phyloP scores from a whole-genome alignment of 2,888 invertebrate genomes.

The Magallana nippona region DNA sequence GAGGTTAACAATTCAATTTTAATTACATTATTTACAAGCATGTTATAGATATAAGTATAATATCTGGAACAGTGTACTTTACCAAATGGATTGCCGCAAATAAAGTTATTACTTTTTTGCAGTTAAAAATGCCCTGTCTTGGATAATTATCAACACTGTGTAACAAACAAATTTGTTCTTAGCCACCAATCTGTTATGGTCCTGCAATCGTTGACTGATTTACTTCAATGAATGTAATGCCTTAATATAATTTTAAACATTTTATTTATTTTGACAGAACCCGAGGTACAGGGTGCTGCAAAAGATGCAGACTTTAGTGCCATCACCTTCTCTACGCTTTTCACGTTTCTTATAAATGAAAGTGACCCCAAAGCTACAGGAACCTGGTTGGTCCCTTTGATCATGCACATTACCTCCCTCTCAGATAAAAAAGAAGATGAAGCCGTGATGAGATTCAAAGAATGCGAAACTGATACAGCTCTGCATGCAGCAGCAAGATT shows the following conservation, averaged over 20 bases:
- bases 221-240: neutral
- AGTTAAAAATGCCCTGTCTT: too few relatives aligned
- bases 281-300: conserved; percentile 48
- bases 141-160: too few relatives aligned
- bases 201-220: too few relatives aligned
- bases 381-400: conserved; percentile 56
- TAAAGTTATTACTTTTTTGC: too few relatives aligned
- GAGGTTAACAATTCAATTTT: too few relatives aligned
- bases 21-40: too few relatives aligned
- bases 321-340: conserved; percentile 49
- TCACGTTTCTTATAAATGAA: conserved; percentile 44
- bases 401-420: conserved; percentile 52
- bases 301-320: conserved; percentile 29
- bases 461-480: conserved; percentile 56
- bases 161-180: too few relatives aligned
- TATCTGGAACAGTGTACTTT: too few relatives aligned
- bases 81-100: too few relatives aligned
- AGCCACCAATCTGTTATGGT: too few relatives aligned
- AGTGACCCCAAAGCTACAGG: neutral
- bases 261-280: neutral
- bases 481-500: conserved; percentile 64
- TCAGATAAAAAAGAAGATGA: conserved; percentile 42
- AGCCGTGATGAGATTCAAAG: conserved; percentile 47
- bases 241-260: neutral
- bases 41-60: too few relatives aligned